Percentiles rank a stretch among this genome's conserved stretches.
These are phyloP conservation scores for Coregonus suidteri DNA, from an alignment of 2,797 vertebrate species.

Conservation along the genomic window DNA sequence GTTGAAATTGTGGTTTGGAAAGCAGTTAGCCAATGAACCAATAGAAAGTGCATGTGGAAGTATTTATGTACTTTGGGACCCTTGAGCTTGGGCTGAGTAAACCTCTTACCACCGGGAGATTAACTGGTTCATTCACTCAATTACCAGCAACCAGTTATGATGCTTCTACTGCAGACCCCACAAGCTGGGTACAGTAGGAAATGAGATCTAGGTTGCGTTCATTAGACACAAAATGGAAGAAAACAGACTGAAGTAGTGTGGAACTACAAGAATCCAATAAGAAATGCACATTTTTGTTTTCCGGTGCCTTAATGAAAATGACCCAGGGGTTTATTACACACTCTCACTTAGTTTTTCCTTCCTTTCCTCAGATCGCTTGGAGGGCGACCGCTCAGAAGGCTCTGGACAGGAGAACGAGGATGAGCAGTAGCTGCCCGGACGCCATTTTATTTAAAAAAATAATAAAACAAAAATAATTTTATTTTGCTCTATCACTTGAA, in stretches of 20 bases:
- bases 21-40: not conserved
- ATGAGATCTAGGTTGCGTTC: not conserved
- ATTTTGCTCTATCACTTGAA: conserved; percentile 80
- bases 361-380: conserved; percentile 82
- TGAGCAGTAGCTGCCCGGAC: conserved; percentile 68
- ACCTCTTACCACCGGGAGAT: conserved; percentile 22
- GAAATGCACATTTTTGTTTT: too few species aligned
- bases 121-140: conserved; percentile 1
- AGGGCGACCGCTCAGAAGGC: conserved; percentile 94
- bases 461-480: conserved; percentile 39
- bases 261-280: not conserved
- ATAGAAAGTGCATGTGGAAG: not conserved
- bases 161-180: not conserved
- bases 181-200: not conserved
- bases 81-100: conserved; percentile 1
- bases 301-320: too few species aligned
- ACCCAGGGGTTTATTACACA: too few species aligned
- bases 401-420: conserved; percentile 88
- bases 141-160: not conserved
- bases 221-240: not conserved
- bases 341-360: not conserved
- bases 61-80: not conserved
- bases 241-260: not conserved
- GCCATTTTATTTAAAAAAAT: conserved; percentile 49
- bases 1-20: not conserved